A percentile compares a stretch with the other conserved stretches of the same genome.
These are phyloP conservation scores for Galeopsomyia nigrocyanea DNA, from an alignment of 2,888 invertebrate species.

Conservation along the genomic window DNA sequence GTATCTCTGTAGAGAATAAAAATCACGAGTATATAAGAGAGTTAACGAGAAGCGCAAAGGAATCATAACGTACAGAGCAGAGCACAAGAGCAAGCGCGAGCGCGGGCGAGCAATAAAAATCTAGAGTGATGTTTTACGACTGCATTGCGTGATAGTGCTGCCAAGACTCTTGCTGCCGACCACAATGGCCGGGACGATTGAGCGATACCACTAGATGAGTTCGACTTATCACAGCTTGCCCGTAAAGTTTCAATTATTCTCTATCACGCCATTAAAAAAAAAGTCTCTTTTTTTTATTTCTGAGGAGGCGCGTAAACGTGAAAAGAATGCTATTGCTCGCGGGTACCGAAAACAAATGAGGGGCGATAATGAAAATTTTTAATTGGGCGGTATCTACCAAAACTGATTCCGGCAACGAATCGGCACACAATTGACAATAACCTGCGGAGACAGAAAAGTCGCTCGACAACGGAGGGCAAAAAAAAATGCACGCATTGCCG, in stretches of 20 bases:
- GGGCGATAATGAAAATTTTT: conserved; percentile 37
- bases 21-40: conserved; percentile 37
- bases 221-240: too few relatives aligned
- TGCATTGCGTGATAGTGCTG: conserved; percentile 46
- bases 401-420: conserved; percentile 41
- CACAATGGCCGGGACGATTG: conserved; percentile 10
- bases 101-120: conserved; percentile 41
- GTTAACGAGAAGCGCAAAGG: conserved; percentile 43
- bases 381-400: conserved; percentile 42
- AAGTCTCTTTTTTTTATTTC: too few relatives aligned
- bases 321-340: too few relatives aligned
- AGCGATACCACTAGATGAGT: too few relatives aligned
- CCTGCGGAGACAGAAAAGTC: conserved; percentile 38
- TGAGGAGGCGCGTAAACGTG: too few relatives aligned
- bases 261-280: too few relatives aligned
- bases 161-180: neutral
- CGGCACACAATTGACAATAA: conserved; percentile 34
- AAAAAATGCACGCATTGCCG: conserved; percentile 24
- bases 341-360: too few relatives aligned
- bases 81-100: neutral
- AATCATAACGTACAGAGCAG: conserved; percentile 34
- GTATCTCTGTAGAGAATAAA: conserved; percentile 39
- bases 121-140: conserved; percentile 46
- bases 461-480: conserved; percentile 9
- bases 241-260: too few relatives aligned